Conservation (phyloP, 1,140 invertebrate genomes). For the Calosoma granatense region DNA sequence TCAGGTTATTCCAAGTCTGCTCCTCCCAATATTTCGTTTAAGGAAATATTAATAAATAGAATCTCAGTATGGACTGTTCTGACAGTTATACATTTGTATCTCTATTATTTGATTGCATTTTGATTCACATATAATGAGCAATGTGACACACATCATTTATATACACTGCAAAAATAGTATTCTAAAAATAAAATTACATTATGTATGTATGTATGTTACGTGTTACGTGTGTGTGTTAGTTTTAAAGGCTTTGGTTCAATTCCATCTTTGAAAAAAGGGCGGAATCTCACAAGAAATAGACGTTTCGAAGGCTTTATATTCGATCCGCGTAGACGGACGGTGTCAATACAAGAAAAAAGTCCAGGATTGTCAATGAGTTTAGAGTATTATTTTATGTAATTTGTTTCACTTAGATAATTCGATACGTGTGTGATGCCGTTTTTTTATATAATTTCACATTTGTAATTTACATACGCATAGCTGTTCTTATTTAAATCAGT, state of each 20-base stretch:
- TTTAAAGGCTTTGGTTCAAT: slow-evolving; percentile 3
- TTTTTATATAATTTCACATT: not conserved
- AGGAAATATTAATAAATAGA: too few species aligned
- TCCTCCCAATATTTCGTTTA: too few species aligned
- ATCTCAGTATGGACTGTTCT: too few species aligned
- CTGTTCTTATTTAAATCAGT: too few species aligned
- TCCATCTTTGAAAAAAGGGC: not conserved
- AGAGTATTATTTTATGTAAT: not conserved
- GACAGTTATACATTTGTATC: too few species aligned
- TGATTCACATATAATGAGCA: too few species aligned
- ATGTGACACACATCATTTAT: too few species aligned
- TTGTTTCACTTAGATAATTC: not conserved
- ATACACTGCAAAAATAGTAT: slow-evolving; percentile 11
- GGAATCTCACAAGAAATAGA: slow-evolving; percentile 7
- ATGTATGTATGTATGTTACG: not conserved
- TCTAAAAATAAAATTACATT: slow-evolving; percentile 11
- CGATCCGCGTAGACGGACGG: not conserved
- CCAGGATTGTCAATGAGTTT: slow-evolving; percentile 2
- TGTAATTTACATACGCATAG: too few species aligned
- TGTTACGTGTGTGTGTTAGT: not conserved
- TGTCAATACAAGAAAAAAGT: not conserved
- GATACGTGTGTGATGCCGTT: not conserved
- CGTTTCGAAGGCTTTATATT: not conserved
- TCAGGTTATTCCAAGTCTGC: too few species aligned
- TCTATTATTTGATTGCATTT: too few species aligned